These are phyloP conservation scores for Helobdella robusta DNA, from an alignment of 2,888 invertebrate species.

Conservation along the genomic window DNA sequence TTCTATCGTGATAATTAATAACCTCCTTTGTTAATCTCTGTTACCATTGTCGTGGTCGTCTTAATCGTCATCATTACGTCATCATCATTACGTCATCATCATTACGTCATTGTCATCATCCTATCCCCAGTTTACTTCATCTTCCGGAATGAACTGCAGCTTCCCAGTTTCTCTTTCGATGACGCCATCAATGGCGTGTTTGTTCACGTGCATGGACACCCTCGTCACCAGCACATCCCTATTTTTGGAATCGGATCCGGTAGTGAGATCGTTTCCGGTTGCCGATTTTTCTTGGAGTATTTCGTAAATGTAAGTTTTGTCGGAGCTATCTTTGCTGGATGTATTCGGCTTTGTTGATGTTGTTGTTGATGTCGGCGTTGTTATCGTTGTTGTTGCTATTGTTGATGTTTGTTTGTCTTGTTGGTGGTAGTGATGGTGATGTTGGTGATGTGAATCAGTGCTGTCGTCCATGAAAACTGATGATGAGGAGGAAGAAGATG, in stretches of 20 bases:
- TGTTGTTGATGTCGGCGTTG: background rate
- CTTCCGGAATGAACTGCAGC: too few species aligned
- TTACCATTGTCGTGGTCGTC: too few species aligned
- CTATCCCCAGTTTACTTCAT: too few species aligned
- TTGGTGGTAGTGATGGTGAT: background rate
- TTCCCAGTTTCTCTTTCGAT: conserved; percentile 6
- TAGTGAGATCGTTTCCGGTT: background rate
- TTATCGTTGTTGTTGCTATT: conserved; percentile 15
- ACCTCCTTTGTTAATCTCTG: too few species aligned
- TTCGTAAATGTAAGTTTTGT: conserved; percentile 9
- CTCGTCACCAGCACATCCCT: background rate
- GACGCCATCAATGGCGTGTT: conserved; percentile 4
- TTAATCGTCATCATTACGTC: too few species aligned
- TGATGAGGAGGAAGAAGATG: too few species aligned
- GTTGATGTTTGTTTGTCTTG: background rate
- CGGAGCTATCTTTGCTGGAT: conserved; percentile 2
- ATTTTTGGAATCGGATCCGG: background rate
- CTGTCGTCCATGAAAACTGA: too few species aligned
- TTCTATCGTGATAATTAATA: too few species aligned
- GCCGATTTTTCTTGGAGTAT: background rate
- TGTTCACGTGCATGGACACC: conserved; percentile 4
- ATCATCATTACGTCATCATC: too few species aligned
- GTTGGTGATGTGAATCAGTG: too few species aligned
- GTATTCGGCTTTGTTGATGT: conserved; percentile 9
- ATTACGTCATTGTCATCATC: too few species aligned